These are phyloP conservation scores for Hyaena hyaena DNA, from an alignment of 2,113 vertebrate species.

Conservation along the genomic window DNA sequence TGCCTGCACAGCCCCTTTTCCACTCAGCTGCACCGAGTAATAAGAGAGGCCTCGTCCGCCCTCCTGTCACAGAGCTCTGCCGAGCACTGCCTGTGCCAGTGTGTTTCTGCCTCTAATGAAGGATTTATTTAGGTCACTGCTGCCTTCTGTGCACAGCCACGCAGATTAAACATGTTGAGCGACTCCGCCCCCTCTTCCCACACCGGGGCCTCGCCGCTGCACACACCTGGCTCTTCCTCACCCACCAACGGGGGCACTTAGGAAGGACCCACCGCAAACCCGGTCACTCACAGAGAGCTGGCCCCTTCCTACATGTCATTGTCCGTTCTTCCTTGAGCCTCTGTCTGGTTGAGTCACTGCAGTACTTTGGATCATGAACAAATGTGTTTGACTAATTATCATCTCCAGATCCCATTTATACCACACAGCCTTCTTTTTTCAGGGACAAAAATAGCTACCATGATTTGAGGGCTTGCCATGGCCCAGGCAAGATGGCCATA, in stretches of 20 bases:
- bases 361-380: slow-evolving; percentile 35
- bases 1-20: not conserved
- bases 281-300: not conserved
- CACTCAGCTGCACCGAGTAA: not conserved
- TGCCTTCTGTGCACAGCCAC: slow-evolving; percentile 40
- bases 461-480: not conserved
- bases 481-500: not conserved
- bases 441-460: slow-evolving; percentile 55
- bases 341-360: slow-evolving; percentile 46
- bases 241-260: not conserved
- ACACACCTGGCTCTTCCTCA: not conserved
- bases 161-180: not conserved
- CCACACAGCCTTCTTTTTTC: not conserved
- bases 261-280: rapidly evolving
- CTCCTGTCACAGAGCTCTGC: not conserved
- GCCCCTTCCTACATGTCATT: not conserved
- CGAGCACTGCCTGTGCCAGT: not conserved
- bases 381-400: slow-evolving; percentile 67
- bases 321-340: not conserved
- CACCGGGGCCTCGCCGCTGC: rapidly evolving
- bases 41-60: not conserved
- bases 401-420: slow-evolving; percentile 44
- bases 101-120: slow-evolving; percentile 41
- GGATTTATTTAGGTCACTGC: slow-evolving; percentile 77
- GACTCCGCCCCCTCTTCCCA: not conserved